Conservation (phyloP, 2,888 invertebrate genomes). For the Sarcophaga caerulescens region DNA sequence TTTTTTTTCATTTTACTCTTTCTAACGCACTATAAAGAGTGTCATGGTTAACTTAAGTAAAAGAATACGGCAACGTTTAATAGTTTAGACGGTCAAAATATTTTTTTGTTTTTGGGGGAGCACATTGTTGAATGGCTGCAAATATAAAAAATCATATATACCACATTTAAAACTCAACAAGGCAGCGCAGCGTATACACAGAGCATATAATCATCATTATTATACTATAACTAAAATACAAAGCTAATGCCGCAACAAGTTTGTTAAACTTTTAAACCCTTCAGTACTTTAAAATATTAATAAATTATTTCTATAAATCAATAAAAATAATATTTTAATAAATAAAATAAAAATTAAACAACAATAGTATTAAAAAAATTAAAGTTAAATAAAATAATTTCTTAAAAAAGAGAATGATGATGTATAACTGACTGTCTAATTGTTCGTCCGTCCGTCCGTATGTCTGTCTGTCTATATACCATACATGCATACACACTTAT, state of each 20-base stretch:
- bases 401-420: constrained; percentile 44
- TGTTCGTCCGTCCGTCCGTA: background rate
- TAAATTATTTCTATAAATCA: constrained; percentile 1
- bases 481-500: background rate
- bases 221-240: constrained; percentile 14
- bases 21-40: constrained; percentile 60
- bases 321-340: constrained; percentile 18
- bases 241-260: constrained; percentile 12
- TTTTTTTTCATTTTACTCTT: constrained; percentile 56
- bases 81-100: constrained; percentile 43
- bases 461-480: constrained; percentile 24
- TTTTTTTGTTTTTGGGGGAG: constrained; percentile 54
- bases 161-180: constrained; percentile 57
- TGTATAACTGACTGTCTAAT: background rate
- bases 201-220: constrained; percentile 21
- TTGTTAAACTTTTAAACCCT: background rate
- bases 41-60: constrained; percentile 64
- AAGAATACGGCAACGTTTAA: constrained; percentile 65
- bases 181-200: constrained; percentile 60
- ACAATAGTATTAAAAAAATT: background rate
- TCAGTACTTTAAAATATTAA: constrained; percentile 10
- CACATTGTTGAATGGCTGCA: constrained; percentile 61
- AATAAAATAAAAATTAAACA: constrained; percentile 1
- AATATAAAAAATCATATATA: constrained; percentile 59
- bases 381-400: constrained; percentile 6